Base-by-base conservation (phyloP, 2,888 invertebrate species). In the Drosophila suboccidentalis region DNA sequence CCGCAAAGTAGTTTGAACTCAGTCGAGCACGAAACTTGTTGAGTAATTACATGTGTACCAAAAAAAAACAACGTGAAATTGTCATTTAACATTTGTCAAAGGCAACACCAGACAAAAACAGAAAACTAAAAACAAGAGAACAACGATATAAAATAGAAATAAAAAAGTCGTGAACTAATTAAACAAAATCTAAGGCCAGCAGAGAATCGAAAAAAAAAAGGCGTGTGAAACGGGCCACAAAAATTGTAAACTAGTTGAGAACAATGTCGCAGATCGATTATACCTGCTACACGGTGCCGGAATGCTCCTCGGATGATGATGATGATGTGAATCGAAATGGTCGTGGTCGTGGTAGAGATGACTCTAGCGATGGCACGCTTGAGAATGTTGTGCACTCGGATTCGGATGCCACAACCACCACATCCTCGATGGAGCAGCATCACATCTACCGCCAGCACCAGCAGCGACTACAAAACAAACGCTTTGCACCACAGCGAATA, bases 251-350 rank as follows among this genome's bases (percentile, higher is more conserved):
- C 34, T 34, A 54, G 53, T 49, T n/a, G 26, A 29, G 26, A 68
- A 64, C 36, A 62, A 91, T 91, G 91, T 82, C 90, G 9, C 87
- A 90, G 73, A 84, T 91, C 63, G 92, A 92, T 72, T 92, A 91
- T 75, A 92, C 91, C 61, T 92, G 92, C 63, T 92, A 92, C 53
- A 92, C 92, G 11, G 90, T 92, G 62, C 92, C 91, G 13, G 92
- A 92, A 73, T 90, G 90, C 65, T 80, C 87, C 38, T 87, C 29
- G 29, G 29, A 82, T 57, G 86, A 86, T 39, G 90, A 89, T 44
- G 46, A 43, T 39, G 57, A 38, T 49, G 68, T 43, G 44, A 61
- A 62, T 49, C 49, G 41, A n/a, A 46, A 57, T 58, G 49, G 19
- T 39, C 34, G 60, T 53, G 49, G 46, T 26, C 44, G 15, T 50